Conservation (phyloP, 2,797 vertebrate species). For the Acanthopagrus latus region DNA sequence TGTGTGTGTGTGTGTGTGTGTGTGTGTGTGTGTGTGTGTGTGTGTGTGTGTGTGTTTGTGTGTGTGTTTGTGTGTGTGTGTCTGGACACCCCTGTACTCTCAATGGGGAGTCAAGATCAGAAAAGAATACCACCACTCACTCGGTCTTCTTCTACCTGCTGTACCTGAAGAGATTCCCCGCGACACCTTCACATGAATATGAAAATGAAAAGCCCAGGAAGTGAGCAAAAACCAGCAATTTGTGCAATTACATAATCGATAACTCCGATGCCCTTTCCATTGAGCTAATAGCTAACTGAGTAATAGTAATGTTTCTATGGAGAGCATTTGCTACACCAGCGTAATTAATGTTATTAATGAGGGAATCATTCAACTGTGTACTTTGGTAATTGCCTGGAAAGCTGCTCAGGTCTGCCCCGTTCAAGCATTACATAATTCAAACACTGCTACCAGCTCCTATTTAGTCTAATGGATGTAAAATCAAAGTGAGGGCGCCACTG, state of each 20-base stretch:
- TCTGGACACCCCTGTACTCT: neutral
- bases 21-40: slow-evolving; percentile 8
- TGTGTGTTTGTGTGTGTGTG: slow-evolving; percentile 8
- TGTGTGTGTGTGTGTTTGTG: slow-evolving; percentile 1
- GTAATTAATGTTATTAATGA: slow-evolving; percentile 78
- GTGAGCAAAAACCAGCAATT: slow-evolving; percentile 22
- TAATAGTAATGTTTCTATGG: slow-evolving; percentile 66
- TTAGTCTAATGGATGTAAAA: slow-evolving; percentile 61
- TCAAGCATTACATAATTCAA: slow-evolving; percentile 77
- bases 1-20: slow-evolving; percentile 6
- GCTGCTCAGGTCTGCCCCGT: slow-evolving; percentile 59
- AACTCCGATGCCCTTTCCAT: slow-evolving; percentile 57
- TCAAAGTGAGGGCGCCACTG: slow-evolving; percentile 20
- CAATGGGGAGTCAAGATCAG: slow-evolving; percentile 2
- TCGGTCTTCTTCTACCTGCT: neutral
- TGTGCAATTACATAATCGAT: slow-evolving; percentile 54
- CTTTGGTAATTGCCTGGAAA: slow-evolving; percentile 73
- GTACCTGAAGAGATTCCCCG: slow-evolving; percentile 15
- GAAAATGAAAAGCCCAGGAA: slow-evolving; percentile 25
- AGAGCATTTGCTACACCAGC: slow-evolving; percentile 51
- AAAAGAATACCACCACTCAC: neutral
- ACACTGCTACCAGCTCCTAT: slow-evolving; percentile 39
- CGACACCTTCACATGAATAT: neutral
- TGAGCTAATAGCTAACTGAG: slow-evolving; percentile 63
- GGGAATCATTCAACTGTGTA: slow-evolving; percentile 66